Conservation (phyloP, 2,113 vertebrate species). For the Lampris megalopsis region DNA sequence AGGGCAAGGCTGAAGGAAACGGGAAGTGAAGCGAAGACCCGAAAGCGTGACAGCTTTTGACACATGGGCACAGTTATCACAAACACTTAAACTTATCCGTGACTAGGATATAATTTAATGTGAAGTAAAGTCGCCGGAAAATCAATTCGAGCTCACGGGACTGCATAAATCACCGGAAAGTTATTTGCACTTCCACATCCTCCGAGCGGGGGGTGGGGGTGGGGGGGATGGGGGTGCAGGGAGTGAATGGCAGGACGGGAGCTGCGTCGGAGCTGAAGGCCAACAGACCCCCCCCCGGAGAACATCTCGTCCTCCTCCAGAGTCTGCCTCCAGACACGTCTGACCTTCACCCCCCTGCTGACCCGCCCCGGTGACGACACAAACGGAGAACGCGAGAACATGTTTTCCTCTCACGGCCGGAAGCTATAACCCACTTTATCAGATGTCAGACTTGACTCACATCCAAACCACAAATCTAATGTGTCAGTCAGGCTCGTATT, state of each 20-base stretch:
- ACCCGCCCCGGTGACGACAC: neutral
- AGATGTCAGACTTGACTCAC: conserved; percentile 54
- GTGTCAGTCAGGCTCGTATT: conserved; percentile 72
- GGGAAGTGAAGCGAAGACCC: neutral
- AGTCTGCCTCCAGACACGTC: conserved; percentile 38
- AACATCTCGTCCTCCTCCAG: conserved; percentile 8
- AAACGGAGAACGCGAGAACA: conserved; percentile 33
- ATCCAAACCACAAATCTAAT: conserved; percentile 47
- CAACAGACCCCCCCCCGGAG: neutral
- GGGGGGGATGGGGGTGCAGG: neutral
- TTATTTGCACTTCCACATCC: neutral
- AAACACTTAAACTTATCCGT: conserved; percentile 23
- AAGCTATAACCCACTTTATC: conserved; percentile 35
- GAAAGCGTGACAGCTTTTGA: neutral
- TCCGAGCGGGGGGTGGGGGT: neutral
- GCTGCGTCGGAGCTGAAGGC: conserved; percentile 32
- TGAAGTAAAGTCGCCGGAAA: neutral
- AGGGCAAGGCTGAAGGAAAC: conserved; percentile 19
- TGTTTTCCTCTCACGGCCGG: conserved; percentile 47
- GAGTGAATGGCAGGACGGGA: conserved; percentile 28
- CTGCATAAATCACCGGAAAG: neutral
- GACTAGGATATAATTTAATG: neutral
- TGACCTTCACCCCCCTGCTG: conserved; percentile 7
- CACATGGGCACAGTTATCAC: conserved; percentile 21
- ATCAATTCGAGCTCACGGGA: neutral